These are phyloP conservation scores for Pogonophryne albipinna DNA, from an alignment of 2,797 vertebrate species.

Conservation along the genomic window DNA sequence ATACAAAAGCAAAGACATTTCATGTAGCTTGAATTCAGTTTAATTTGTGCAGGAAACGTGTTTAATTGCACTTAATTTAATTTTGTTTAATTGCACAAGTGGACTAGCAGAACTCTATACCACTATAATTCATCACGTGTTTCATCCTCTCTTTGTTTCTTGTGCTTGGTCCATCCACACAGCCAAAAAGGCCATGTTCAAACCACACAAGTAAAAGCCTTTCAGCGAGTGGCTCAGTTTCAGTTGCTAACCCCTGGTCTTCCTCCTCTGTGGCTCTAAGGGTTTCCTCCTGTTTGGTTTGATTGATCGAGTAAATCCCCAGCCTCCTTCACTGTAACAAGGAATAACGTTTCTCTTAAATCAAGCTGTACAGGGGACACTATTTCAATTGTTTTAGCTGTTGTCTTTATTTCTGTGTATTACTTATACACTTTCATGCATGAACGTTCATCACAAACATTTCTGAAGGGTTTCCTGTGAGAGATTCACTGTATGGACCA, in stretches of 20 bases:
- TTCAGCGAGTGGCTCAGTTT: conserved; percentile 9
- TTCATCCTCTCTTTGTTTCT: background rate
- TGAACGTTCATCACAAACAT: conserved; percentile 23
- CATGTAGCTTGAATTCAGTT: background rate
- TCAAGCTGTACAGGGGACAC: background rate
- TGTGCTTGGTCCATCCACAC: background rate
- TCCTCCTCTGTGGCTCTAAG: conserved; percentile 38
- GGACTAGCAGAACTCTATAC: background rate
- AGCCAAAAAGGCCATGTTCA: conserved; percentile 6
- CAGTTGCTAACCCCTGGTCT: conserved; percentile 32
- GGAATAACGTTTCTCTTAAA: conserved; percentile 1
- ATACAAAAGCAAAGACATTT: background rate
- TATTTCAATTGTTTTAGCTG: background rate
- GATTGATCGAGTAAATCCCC: conserved; percentile 29
- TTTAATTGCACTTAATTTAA: background rate
- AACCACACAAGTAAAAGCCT: background rate
- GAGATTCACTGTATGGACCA: background rate
- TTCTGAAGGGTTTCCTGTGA: conserved; percentile 18
- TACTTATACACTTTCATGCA: conserved; percentile 2
- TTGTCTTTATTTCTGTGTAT: no score
- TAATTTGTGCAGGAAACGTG: background rate
- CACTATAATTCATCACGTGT: background rate
- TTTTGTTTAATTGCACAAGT: background rate
- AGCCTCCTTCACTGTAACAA: conserved; percentile 10
- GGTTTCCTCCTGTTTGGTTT: conserved; percentile 62